These are phyloP conservation scores for Peromyscus melanophrys DNA, from an alignment of 2,797 vertebrate species.

Conservation along the genomic window DNA sequence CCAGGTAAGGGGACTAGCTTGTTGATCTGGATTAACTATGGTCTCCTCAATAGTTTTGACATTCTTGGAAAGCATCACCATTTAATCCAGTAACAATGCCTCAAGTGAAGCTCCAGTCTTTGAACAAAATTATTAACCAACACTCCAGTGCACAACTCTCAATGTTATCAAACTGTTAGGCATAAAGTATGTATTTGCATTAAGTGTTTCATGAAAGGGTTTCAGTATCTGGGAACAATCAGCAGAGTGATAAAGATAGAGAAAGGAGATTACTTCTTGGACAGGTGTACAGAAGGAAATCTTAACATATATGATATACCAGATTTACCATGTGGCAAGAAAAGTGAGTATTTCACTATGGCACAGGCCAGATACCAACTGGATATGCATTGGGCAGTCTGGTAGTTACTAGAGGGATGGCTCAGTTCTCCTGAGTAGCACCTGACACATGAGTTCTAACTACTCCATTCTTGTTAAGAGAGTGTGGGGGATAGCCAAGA, in stretches of 20 bases:
- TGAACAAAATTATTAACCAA: background rate
- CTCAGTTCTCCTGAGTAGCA: background rate
- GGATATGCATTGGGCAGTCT: background rate
- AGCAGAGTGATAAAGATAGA: background rate
- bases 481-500: background rate
- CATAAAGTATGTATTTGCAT: background rate
- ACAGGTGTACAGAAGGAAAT: background rate
- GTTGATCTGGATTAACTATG: background rate
- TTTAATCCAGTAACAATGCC: background rate
- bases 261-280: background rate
- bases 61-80: background rate
- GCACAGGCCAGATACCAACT: background rate
- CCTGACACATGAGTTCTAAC: background rate
- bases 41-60: background rate
- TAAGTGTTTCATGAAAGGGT: background rate
- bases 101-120: background rate
- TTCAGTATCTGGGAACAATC: background rate
- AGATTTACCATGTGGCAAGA: background rate
- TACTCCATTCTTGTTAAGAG: background rate
- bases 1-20: background rate
- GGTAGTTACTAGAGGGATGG: background rate
- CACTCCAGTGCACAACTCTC: background rate
- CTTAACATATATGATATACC: background rate
- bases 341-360: background rate
- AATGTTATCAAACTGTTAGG: background rate